phyloP scores from a whole-genome alignment of 2,113 vertebrate genomes.

The Oncorhynchus nerka region DNA sequence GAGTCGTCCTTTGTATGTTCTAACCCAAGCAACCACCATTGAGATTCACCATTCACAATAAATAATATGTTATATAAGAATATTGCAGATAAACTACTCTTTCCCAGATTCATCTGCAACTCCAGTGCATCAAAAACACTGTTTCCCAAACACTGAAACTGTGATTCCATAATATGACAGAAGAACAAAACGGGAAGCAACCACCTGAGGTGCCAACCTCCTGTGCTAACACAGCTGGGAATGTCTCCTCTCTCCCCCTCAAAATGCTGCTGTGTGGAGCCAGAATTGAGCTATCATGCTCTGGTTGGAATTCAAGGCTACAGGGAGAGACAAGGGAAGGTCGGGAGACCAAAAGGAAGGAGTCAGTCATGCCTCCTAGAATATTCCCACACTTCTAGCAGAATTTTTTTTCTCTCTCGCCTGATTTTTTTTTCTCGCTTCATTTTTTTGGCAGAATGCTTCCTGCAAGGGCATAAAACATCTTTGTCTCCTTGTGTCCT shows the following conservation, averaged over 20 bases:
- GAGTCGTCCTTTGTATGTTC: not conserved
- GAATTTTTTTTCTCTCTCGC: not conserved
- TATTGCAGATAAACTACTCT: too few species aligned
- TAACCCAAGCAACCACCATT: not conserved
- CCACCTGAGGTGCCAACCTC: slow-evolving; percentile 1
- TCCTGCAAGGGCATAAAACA: not conserved
- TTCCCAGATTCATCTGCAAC: too few species aligned
- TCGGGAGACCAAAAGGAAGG: slow-evolving; percentile 16
- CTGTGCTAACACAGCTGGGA: slow-evolving; percentile 43
- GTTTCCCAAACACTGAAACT: too few species aligned
- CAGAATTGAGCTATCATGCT: slow-evolving; percentile 33
- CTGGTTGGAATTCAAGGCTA: slow-evolving; percentile 30
- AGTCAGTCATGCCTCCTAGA: slow-evolving; percentile 19
- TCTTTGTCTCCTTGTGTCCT: not conserved
- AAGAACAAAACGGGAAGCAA: too few species aligned
- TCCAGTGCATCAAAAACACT: too few species aligned
- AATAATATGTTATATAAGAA: not conserved
- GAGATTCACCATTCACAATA: not conserved
- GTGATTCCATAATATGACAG: too few species aligned
- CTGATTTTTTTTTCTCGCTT: slow-evolving; percentile 3
- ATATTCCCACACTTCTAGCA: slow-evolving; percentile 2
- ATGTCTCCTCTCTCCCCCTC: slow-evolving; percentile 24
- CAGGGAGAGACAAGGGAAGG: slow-evolving; percentile 15
- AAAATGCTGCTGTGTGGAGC: slow-evolving; percentile 5
- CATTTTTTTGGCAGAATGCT: not conserved